phyloP scores from a whole-genome alignment of 2,113 vertebrate species.

The Apaloderma vittatum region DNA sequence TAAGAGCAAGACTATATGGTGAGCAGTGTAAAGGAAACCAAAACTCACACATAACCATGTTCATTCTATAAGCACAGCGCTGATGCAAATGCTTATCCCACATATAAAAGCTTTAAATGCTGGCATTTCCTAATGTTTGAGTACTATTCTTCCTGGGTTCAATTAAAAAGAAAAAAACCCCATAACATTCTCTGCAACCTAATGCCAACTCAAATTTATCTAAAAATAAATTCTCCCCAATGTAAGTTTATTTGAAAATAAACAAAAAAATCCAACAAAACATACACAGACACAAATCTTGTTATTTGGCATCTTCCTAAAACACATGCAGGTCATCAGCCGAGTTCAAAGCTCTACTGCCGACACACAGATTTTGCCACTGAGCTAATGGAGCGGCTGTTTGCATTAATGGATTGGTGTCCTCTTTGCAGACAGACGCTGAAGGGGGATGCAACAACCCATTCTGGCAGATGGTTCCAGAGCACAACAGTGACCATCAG shows the following conservation, averaged over 20 bases:
- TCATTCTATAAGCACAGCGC: neutral
- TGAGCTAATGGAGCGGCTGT: neutral
- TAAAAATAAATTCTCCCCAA: neutral
- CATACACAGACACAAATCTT: neutral
- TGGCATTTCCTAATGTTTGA: neutral
- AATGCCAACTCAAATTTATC: too few species aligned
- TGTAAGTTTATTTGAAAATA: neutral
- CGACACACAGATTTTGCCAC: neutral
- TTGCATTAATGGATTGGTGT: slow-evolving; percentile 15
- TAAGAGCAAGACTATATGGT: neutral
- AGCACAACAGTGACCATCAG: neutral
- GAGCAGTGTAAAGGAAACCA: neutral
- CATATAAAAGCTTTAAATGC: neutral
- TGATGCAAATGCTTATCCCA: neutral
- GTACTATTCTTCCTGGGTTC: neutral
- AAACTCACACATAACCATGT: neutral
- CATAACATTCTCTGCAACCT: too few species aligned
- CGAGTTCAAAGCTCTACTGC: neutral
- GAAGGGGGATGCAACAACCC: neutral
- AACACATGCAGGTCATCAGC: neutral
- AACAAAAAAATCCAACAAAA: neutral
- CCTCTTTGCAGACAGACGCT: neutral
- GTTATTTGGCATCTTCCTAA: neutral
- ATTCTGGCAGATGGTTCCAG: neutral
- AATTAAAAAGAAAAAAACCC: neutral